phyloP scores from a whole-genome alignment of 2,113 vertebrate species.

The Ardeotis arabs region DNA sequence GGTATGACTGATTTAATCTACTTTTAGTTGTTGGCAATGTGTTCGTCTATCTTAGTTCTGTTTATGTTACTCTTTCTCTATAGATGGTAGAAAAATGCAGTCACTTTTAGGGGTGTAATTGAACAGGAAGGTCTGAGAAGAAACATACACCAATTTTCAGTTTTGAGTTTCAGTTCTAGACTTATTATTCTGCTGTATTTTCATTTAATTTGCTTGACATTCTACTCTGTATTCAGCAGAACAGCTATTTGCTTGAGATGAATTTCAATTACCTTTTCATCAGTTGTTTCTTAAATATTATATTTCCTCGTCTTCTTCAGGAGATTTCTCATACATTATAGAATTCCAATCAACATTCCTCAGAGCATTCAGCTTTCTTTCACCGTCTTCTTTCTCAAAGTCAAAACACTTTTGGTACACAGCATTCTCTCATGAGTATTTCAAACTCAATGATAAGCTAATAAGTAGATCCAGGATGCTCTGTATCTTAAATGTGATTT shows the following conservation, averaged over 20 bases:
- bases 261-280: conserved; percentile 71
- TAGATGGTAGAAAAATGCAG: not conserved
- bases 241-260: conserved; percentile 53
- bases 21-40: not conserved
- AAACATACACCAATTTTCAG: conserved; percentile 10
- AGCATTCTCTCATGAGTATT: conserved; percentile 56
- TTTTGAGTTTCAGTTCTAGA: not conserved
- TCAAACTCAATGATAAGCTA: conserved; percentile 60
- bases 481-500: conserved; percentile 45
- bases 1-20: not conserved
- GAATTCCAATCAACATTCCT: conserved; percentile 72
- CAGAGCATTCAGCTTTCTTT: conserved; percentile 55
- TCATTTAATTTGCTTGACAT: conserved; percentile 60
- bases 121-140: not conserved
- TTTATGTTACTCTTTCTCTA: not conserved
- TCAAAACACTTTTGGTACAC: conserved; percentile 52
- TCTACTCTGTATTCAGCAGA: conserved; percentile 64
- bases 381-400: conserved; percentile 47
- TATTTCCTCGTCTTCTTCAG: conserved; percentile 51
- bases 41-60: not conserved
- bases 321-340: conserved; percentile 67
- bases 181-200: conserved; percentile 43
- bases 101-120: not conserved
- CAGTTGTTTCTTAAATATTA: conserved; percentile 70
- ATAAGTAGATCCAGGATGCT: conserved; percentile 63